A percentile compares a stretch with the other conserved stretches of the same genome.
phyloP scores from a whole-genome alignment of 2,797 vertebrate species.

The Salmo trutta region DNA sequence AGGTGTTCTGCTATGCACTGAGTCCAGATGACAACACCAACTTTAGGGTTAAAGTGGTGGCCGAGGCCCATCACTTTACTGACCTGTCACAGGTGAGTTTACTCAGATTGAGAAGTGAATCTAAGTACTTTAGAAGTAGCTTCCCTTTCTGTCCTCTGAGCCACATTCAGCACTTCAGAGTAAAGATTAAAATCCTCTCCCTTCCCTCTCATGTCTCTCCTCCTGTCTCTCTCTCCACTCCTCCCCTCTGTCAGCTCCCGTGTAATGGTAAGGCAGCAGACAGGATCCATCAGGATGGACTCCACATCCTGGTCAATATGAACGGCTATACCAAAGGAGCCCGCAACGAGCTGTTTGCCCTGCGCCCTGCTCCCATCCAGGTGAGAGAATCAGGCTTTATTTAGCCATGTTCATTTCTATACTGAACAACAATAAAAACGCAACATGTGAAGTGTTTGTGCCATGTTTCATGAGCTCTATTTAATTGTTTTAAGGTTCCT shows the following conservation, averaged over 20 bases:
- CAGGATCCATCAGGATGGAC: conserved; percentile 96
- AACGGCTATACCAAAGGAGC: conserved; percentile 99
- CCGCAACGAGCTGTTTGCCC: conserved; percentile 94
- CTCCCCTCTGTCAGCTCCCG: conserved; percentile 78
- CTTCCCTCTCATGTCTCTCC: not conserved
- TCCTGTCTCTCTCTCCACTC: not conserved
- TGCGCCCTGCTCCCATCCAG: conserved; percentile 94
- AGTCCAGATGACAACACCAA: conserved; percentile 98
- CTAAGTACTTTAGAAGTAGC: not conserved
- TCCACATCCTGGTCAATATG: conserved; percentile 98
- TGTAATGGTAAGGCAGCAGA: conserved; percentile 99
- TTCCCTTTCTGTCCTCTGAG: not conserved
- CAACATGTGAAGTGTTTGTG: no score
- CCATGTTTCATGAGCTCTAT: not conserved
- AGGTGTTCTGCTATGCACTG: conserved; percentile 98
- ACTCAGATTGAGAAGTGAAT: not conserved
- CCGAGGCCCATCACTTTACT: conserved; percentile 95
- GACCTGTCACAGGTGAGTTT: conserved; percentile 92
- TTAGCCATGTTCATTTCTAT: not conserved
- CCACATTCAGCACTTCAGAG: not conserved
- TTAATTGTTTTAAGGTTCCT: no score
- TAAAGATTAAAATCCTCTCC: not conserved
- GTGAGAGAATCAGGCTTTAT: conserved; percentile 60
- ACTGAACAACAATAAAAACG: no score
- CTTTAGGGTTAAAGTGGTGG: conserved; percentile 97